Conservation (phyloP, 2,113 vertebrate genomes). For the Polypterus senegalus region DNA sequence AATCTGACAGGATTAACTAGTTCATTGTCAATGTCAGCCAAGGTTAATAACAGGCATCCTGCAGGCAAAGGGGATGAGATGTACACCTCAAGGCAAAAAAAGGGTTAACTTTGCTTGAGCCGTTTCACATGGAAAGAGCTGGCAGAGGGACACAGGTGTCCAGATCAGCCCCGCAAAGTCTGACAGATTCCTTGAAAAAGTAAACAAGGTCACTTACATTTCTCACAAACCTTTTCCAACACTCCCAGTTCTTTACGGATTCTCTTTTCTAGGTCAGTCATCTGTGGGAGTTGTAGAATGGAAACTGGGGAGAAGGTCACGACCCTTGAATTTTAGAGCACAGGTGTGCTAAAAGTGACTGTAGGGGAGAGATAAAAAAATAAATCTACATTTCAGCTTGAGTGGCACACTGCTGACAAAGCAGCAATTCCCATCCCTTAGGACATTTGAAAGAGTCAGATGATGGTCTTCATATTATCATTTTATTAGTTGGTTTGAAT, state of each 20-base stretch:
- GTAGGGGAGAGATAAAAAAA: conserved; percentile 22
- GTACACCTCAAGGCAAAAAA: conserved; percentile 10
- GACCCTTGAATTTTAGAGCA: conserved; percentile 16
- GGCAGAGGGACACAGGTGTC: conserved; percentile 32
- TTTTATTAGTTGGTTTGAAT: too few species aligned
- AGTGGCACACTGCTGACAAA: conserved; percentile 19
- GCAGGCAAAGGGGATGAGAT: too few species aligned
- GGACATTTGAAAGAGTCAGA: too few species aligned
- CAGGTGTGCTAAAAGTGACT: conserved; percentile 50
- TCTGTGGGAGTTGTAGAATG: conserved; percentile 13
- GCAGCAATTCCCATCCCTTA: too few species aligned
- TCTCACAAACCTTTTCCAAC: conserved; percentile 21
- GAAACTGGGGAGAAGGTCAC: conserved; percentile 4
- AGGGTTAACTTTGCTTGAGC: conserved; percentile 18
- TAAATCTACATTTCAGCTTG: conserved; percentile 44
- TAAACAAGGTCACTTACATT: conserved; percentile 33
- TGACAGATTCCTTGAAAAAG: conserved; percentile 34
- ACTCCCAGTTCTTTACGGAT: conserved; percentile 1
- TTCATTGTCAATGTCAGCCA: conserved; percentile 27
- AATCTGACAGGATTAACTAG: background rate
- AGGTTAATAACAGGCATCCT: background rate
- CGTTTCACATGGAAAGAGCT: conserved; percentile 27
- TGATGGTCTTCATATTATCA: too few species aligned
- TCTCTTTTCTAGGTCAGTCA: conserved; percentile 7
- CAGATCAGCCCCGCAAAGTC: conserved; percentile 30